These are phyloP conservation scores for Trachurus trachurus DNA, from an alignment of 2,797 vertebrate genomes.

Conservation along the genomic window DNA sequence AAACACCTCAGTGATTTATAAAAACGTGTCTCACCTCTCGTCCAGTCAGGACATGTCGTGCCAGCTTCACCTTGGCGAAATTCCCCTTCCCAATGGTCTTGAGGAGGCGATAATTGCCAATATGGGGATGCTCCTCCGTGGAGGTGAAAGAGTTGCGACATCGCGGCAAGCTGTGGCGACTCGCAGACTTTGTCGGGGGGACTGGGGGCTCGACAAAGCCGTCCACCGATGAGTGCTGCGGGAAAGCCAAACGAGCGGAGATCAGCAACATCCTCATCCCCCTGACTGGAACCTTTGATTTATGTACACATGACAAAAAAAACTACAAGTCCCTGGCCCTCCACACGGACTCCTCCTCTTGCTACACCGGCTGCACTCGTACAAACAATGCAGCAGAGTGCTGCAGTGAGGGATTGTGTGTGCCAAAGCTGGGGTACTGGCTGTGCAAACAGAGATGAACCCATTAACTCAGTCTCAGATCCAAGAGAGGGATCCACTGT, in stretches of 20 bases:
- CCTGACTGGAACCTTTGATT: slow-evolving; percentile 3
- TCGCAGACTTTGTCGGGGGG: slow-evolving; percentile 92
- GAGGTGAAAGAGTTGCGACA: slow-evolving; percentile 94
- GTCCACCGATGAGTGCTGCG: slow-evolving; percentile 93
- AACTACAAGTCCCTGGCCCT: background rate
- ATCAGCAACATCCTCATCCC: slow-evolving; percentile 47
- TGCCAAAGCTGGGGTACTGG: slow-evolving; percentile 46
- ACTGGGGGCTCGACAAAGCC: slow-evolving; percentile 90
- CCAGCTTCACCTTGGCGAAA: slow-evolving; percentile 97
- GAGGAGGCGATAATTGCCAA: slow-evolving; percentile 95
- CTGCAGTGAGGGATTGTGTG: slow-evolving; percentile 52
- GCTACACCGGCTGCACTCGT: slow-evolving; percentile 23
- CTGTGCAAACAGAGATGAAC: slow-evolving; percentile 54
- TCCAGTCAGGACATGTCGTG: slow-evolving; percentile 94
- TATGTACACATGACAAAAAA: slow-evolving; percentile 8
- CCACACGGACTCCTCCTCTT: slow-evolving; percentile 16
- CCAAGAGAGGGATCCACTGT: slow-evolving; percentile 20
- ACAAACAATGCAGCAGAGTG: slow-evolving; percentile 54
- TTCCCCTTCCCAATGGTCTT: slow-evolving; percentile 98
- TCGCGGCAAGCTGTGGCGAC: slow-evolving; percentile 93
- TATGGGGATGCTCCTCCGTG: slow-evolving; percentile 94
- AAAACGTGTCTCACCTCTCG: slow-evolving; percentile 90
- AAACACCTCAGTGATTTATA: background rate
- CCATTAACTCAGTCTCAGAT: slow-evolving; percentile 28
- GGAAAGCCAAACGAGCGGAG: slow-evolving; percentile 16